phyloP scores from a whole-genome alignment of 2,888 invertebrate genomes.

The Nemoura dubitans region DNA sequence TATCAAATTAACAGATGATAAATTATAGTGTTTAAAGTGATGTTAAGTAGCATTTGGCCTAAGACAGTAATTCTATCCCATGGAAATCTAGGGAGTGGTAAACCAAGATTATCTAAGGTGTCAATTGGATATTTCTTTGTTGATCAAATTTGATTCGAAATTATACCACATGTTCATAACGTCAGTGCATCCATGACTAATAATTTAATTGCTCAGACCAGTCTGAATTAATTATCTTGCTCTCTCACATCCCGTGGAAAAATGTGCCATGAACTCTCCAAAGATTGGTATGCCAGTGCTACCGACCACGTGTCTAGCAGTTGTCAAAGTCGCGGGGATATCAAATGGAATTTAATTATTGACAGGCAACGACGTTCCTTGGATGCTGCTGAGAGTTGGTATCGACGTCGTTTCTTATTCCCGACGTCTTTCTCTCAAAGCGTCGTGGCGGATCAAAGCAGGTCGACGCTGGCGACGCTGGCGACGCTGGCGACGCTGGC shows the following conservation, averaged over 20 bases:
- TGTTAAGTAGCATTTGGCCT: not conserved
- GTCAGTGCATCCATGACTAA: not conserved
- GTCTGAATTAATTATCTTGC: not conserved
- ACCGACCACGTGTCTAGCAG: not conserved
- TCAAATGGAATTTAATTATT: not conserved
- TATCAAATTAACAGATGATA: not conserved
- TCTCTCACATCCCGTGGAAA: not conserved
- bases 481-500: too few relatives aligned
- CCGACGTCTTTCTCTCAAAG: not conserved
- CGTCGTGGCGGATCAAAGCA: not conserved
- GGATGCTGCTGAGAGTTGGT: not conserved
- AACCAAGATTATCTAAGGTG: not conserved
- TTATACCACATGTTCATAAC: not conserved
- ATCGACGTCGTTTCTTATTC: not conserved
- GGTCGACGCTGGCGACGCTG: too few relatives aligned
- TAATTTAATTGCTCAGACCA: not conserved
- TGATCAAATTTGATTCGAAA: not conserved
- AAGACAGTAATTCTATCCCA: not conserved
- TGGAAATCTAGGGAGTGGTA: not conserved
- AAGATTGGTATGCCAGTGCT: not conserved
- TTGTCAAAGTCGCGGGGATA: not conserved
- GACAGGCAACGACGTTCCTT: not conserved
- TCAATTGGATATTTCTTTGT: not conserved
- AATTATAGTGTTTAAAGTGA: not conserved
- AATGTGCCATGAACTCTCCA: not conserved